phyloP scores from a whole-genome alignment of 2,888 invertebrate species.

The Tenthredo livida region DNA sequence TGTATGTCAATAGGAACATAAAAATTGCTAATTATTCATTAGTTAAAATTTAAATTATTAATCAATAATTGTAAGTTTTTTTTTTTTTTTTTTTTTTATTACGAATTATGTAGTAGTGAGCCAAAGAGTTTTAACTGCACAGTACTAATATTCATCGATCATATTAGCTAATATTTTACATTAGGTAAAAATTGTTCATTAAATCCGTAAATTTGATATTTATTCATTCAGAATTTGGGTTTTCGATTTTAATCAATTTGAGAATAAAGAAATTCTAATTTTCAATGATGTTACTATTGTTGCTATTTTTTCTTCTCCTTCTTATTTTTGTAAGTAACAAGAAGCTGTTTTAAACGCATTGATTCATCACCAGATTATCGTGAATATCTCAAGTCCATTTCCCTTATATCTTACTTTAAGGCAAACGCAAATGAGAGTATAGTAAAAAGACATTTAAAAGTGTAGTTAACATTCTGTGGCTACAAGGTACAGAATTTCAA shows the following conservation, averaged over 20 bases:
- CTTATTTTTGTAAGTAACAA: background rate
- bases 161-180: constrained; percentile 41
- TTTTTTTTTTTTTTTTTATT: background rate
- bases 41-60: constrained; percentile 35
- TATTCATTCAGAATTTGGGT: background rate
- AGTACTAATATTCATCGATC: constrained; percentile 21
- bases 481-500: constrained; percentile 66
- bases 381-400: constrained; percentile 13
- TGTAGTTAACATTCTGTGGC: constrained; percentile 47
- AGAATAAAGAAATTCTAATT: background rate
- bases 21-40: constrained; percentile 48
- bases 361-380: background rate
- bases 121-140: constrained; percentile 46
- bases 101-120: constrained; percentile 45
- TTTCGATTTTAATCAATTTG: constrained; percentile 5
- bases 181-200: constrained; percentile 31
- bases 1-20: constrained; percentile 52
- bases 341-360: background rate
- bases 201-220: constrained; percentile 13
- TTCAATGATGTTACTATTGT: background rate
- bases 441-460: constrained; percentile 29
- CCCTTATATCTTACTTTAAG: background rate
- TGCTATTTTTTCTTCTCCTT: background rate
- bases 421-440: constrained; percentile 6
- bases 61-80: constrained; percentile 39